These are phyloP conservation scores for Clarias pachynema DNA, from an alignment of 2,797 vertebrate species.

Conservation along the genomic window DNA sequence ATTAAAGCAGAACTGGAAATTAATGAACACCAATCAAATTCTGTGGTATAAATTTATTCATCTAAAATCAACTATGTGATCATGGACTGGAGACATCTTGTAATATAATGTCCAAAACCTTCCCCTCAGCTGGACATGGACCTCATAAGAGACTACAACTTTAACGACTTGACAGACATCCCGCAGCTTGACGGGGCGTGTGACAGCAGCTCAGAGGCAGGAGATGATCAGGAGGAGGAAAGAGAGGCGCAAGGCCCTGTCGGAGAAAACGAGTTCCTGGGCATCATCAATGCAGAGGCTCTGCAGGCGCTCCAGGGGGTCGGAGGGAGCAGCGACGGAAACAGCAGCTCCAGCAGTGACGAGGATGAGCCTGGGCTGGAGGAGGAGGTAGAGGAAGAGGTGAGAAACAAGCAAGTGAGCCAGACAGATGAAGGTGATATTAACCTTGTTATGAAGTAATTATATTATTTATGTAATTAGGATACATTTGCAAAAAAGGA, in stretches of 20 bases:
- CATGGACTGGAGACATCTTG: background rate
- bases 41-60: background rate
- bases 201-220: conserved; percentile 80
- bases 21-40: background rate
- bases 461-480: background rate
- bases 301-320: conserved; percentile 84
- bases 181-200: conserved; percentile 88
- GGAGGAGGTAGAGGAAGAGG: conserved; percentile 71
- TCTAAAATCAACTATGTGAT: background rate
- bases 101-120: background rate
- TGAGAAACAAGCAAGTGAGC: background rate
- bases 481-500: background rate
- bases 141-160: conserved; percentile 65
- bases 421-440: background rate
- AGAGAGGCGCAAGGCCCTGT: conserved; percentile 66
- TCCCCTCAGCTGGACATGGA: conserved; percentile 67
- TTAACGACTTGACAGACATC: conserved; percentile 76
- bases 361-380: conserved; percentile 76
- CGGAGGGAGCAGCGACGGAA: conserved; percentile 78
- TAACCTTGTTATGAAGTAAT: background rate
- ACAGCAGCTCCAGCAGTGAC: conserved; percentile 77
- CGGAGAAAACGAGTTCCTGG: conserved; percentile 85
- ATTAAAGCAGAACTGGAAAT: background rate
- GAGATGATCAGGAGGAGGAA: conserved; percentile 70
- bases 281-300: conserved; percentile 82